A percentile compares a stretch with the other conserved stretches of the same genome.
Evolutionary conservation across 2,797 vertebrate genomes (phyloP).

Genomic region (Spondyliosoma cantharus): DNA sequence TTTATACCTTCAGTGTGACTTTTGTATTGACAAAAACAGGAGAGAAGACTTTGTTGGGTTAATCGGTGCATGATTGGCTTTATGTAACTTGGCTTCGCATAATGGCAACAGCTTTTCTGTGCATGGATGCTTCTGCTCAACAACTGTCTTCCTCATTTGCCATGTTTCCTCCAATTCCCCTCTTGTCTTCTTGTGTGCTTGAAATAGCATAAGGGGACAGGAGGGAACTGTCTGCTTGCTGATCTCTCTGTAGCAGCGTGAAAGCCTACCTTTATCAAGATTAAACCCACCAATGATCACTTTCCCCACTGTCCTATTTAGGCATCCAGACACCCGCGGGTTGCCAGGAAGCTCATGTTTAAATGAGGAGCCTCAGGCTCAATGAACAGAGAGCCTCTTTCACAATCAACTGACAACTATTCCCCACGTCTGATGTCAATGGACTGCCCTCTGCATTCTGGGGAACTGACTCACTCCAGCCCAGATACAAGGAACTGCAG

Average conservation of each 20-base stretch:
- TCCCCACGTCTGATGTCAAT: constrained; percentile 81
- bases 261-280: constrained; percentile 81
- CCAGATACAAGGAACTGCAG: constrained; percentile 66
- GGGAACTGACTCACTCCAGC: constrained; percentile 75
- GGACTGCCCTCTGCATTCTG: constrained; percentile 77
- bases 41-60: constrained; percentile 31
- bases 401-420: constrained; percentile 81
- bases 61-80: constrained; percentile 29
- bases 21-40: constrained; percentile 32
- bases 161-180: constrained; percentile 54
- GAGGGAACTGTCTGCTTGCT: constrained; percentile 51
- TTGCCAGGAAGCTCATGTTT: constrained; percentile 83
- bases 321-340: constrained; percentile 71
- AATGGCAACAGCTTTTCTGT: constrained; percentile 33
- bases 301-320: constrained; percentile 79
- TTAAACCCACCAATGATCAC: constrained; percentile 76
- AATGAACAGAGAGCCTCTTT: constrained; percentile 82
- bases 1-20: constrained; percentile 15
- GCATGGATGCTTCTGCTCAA: constrained; percentile 42
- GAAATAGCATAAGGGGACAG: constrained; percentile 61
- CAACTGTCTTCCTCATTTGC: constrained; percentile 59
- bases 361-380: constrained; percentile 79
- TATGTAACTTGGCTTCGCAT: constrained; percentile 37
- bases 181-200: constrained; percentile 53
- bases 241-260: constrained; percentile 59